Base-by-base conservation (phyloP, 1,140 invertebrate genomes). In the Trachymyrmex cornetzi region DNA sequence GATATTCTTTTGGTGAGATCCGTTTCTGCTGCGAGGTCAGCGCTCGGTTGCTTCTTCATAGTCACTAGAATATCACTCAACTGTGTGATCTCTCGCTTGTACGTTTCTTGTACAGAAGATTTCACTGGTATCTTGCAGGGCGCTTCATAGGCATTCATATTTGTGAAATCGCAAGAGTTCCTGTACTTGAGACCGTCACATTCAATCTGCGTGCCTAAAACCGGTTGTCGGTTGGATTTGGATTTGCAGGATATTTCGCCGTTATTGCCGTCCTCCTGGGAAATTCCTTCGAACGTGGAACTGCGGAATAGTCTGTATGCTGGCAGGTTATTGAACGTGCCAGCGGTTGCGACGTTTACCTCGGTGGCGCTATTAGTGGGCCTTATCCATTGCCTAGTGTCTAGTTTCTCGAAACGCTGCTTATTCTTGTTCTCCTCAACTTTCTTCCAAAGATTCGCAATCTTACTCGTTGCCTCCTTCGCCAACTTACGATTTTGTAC, bases 401-500 rank as follows among this genome's bases (percentile, higher is more conserved):
- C 97, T 61, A 96, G 96, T 71, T 96, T 96, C 55, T 95, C 94
- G 16, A 94, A 89, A 2, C 93, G 94, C 53, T 96, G 95, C 85
- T 96, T 96, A 75, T 96, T 97, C 64, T 97, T 97, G n/a, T 95
- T 97, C 53, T 98, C 97, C 91, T 98, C 98, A 2, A 97, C 97
- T 91, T 97, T 97, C 90, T 98, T 99, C 98, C 98, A 99, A 16
- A 99, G 95, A 92, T 96, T 98, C 1, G 98, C 98, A 59, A 99
- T 98, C 93, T 98, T 98, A 93, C 98, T 98, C 2, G 97, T 97
- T 1, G 98, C 97, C 87, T 98, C 97, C 91, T 97, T 97, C 16
- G 97, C 95, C 5, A 94, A 91, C 34, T 94, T 94, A 34, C 95
- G 95, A 53, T 95, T 93, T 88, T 96, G 94, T 90, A 94, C 94